Evolutionary conservation across 2,888 invertebrate species (phyloP), one percentile per base, ranked within the genome.

Genomic region (Gryllus longicercus): DNA sequence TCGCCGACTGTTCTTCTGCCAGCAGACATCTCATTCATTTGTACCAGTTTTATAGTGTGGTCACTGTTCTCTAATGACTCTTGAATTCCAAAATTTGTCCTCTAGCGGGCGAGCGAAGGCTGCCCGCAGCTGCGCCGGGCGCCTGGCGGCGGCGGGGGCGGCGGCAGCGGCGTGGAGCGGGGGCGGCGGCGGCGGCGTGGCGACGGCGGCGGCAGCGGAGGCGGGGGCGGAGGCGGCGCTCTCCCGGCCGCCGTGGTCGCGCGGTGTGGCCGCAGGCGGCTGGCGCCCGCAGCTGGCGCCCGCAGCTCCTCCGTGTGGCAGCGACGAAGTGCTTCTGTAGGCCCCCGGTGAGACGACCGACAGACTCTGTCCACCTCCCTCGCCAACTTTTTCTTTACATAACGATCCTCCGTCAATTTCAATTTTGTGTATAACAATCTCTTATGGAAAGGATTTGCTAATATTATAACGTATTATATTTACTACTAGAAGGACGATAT

Each of bases 291-390:
- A 14, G 63, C 16, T n/a, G 16, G 63, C 63, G 63, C n/a, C 63
- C n/a, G 16, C 63, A n/a, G 63, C 63, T 14, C n/a, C 63, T 63
- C 63, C 63, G 63, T 63, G 63, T 63, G 63, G 63, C 63, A 18
- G 63, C 63, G 63, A 63, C 16, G 63, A 63, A 63, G 63, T 63
- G 63, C 63, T 63, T 63, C 63, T 63, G n/a, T 14, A 63, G 63
- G 63, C 63, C 63, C 63, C 63, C 63, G 63, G 63, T 63, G 63
- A 63, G 63, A 63, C 63, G 63, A 63, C 63, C 63, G n/a, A n/a
- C 63, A n/a, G 63, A 63, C 63, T 18, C 63, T 63, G 63, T 63
- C 63, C 63, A 63, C 63, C n/a, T 63, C 63, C 63, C 14, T 63
- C n/a, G 16, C 14, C 16, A 63, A 63, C 63, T 63, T 63, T 63